These are phyloP conservation scores for Nymphalis polychloros DNA, from an alignment of 2,888 invertebrate species.

Conservation along the genomic window DNA sequence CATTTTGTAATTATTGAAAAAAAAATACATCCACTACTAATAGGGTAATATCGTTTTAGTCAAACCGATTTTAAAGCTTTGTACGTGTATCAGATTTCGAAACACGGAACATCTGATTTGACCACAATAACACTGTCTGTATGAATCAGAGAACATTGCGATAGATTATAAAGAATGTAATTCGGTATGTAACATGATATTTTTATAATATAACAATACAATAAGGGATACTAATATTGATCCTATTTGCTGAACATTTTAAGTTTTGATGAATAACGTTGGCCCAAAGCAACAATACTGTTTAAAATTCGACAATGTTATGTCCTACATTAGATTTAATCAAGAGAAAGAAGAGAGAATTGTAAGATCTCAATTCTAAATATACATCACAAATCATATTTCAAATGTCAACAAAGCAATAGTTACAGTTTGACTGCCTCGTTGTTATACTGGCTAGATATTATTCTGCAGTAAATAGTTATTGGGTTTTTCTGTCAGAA, in stretches of 20 bases:
- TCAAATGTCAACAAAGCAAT: no score
- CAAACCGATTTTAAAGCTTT: not conserved
- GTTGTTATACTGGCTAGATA: no score
- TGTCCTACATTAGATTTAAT: no score
- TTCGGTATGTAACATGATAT: conserved; percentile 9
- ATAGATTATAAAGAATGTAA: conserved; percentile 9
- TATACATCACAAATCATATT: no score
- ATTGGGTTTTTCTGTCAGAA: no score
- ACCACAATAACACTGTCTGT: conserved; percentile 6
- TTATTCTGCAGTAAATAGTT: no score
- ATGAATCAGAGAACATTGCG: not conserved
- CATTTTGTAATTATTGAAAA: no score
- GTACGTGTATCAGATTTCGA: not conserved
- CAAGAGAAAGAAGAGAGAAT: no score
- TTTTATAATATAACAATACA: conserved; percentile 11
- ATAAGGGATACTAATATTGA: conserved; percentile 4
- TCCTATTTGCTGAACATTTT: conserved; percentile 2
- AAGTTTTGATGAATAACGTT: not conserved
- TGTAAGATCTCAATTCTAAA: no score
- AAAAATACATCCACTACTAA: not conserved
- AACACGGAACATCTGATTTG: not conserved
- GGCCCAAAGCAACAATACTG: not conserved
- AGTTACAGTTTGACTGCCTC: no score
- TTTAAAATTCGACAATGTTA: not conserved
- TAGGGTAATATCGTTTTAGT: not conserved